A percentile compares a stretch with the other conserved stretches of the same genome.
These are phyloP conservation scores for Euschistus heros DNA, from an alignment of 1,140 invertebrate species.

Conservation along the genomic window DNA sequence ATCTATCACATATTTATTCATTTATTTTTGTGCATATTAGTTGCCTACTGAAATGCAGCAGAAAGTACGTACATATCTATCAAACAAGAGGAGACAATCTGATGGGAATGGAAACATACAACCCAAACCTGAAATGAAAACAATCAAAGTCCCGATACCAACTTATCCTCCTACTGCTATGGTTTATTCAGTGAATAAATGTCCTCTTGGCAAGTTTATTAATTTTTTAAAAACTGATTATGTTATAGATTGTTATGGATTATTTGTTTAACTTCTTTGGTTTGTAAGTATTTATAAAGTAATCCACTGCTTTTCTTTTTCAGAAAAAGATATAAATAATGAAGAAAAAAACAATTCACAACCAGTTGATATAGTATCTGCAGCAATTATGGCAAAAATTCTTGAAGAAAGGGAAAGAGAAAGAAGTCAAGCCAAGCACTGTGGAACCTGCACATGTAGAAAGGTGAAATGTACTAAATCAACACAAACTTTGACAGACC, in stretches of 20 bases:
- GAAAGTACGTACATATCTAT: slow-evolving; percentile 68
- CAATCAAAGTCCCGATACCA: slow-evolving; percentile 67
- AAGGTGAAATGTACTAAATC: slow-evolving; percentile 12
- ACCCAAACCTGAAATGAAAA: slow-evolving; percentile 46
- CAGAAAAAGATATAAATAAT: slow-evolving; percentile 30
- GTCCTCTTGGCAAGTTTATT: slow-evolving; percentile 30
- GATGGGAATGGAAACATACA: slow-evolving; percentile 35
- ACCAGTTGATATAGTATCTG: slow-evolving; percentile 69
- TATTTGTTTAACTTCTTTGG: not conserved
- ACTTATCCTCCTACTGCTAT: slow-evolving; percentile 81
- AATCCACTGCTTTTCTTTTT: slow-evolving; percentile 21
- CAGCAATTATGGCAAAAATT: slow-evolving; percentile 86
- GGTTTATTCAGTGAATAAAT: slow-evolving; percentile 66
- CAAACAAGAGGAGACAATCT: slow-evolving; percentile 47
- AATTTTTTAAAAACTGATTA: not conserved
- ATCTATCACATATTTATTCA: too few species aligned
- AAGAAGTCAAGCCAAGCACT: slow-evolving; percentile 59
- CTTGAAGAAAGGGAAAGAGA: slow-evolving; percentile 71
- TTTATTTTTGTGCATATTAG: slow-evolving; percentile 39
- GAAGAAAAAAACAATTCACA: slow-evolving; percentile 29
- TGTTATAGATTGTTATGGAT: not conserved
- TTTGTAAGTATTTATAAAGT: not conserved
- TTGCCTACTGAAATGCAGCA: slow-evolving; percentile 81
- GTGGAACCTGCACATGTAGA: slow-evolving; percentile 64
- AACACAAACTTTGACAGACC: slow-evolving; percentile 17